A percentile compares a stretch with the other conserved stretches of the same genome.
phyloP scores from a whole-genome alignment of 2,888 invertebrate genomes.

The Megalurothrips usitatus region DNA sequence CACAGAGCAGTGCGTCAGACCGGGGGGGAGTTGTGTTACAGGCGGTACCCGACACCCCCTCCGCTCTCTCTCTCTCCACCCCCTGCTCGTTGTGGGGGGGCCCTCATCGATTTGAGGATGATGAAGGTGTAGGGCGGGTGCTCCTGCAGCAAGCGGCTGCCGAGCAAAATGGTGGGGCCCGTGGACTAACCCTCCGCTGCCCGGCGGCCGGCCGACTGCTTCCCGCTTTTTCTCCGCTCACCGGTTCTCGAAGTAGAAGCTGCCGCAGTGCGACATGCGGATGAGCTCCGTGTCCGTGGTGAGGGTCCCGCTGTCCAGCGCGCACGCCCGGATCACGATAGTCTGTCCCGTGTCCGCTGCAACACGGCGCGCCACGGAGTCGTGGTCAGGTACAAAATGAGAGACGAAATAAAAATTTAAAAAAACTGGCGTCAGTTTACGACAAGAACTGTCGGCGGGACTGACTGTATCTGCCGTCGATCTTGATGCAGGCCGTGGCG shows the following conservation, averaged over 20 bases:
- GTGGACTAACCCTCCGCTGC: background rate
- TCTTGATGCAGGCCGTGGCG: conserved; percentile 94
- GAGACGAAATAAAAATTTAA: conserved; percentile 16
- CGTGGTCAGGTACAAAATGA: too few species aligned
- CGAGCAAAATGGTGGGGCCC: background rate
- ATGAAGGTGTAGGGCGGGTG: too few species aligned
- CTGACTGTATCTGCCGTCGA: conserved; percentile 84
- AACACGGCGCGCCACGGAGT: background rate
- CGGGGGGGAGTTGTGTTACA: background rate
- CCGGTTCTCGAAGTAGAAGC: conserved; percentile 84
- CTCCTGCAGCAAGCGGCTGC: too few species aligned
- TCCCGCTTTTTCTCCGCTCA: conserved; percentile 44
- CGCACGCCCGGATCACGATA: conserved; percentile 88
- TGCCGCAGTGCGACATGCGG: conserved; percentile 95
- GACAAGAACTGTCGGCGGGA: conserved; percentile 23
- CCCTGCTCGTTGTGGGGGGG: background rate
- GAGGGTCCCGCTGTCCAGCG: conserved; percentile 88
- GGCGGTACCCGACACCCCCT: background rate
- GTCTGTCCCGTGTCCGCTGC: conserved; percentile 73
- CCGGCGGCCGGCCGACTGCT: background rate
- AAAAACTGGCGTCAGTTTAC: background rate
- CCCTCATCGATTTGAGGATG: background rate
- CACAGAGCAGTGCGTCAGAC: conserved; percentile 36
- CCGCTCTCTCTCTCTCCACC: background rate
- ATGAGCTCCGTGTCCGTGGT: conserved; percentile 96